Base-by-base conservation (phyloP, 2,888 invertebrate species). In the Quadroppia sp. region DNA sequence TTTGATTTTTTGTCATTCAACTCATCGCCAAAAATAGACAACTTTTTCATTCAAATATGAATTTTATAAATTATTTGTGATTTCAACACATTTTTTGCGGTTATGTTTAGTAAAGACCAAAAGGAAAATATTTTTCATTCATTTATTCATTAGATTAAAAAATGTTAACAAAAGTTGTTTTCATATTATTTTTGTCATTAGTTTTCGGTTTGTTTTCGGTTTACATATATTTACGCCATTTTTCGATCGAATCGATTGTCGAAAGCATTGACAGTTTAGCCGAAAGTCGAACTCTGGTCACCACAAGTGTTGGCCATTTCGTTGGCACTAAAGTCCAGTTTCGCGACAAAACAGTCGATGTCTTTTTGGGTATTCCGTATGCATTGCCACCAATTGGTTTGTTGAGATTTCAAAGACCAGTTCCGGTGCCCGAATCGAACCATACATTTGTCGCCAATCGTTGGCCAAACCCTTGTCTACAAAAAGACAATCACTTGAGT, bases 391-490 rank as follows among this genome's bases (percentile, higher is more conserved):
- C 69, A 6, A 69, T 69, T 17, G 69, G 17, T 15, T 69, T 25
- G 9, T 69, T 69, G 42, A 40, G 69, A 4, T 69, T 69, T 13
- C n/a, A 69, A 69, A 69, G 28, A 28, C 69, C 69, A 1, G 45
- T 69, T 69, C 69, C 40, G 13, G 7, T 25, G 11, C 42, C 45
- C 1, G 20, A 69, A 69, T 25, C 42, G 17, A 69, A 28, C 15
- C 11, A 25, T 0, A 69, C 13, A 25, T 69, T 69, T 69, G 23
- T 40, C 7, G 69, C 45, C 28, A 69, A 42, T 45, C 69, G 17
- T 25, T 69, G 42, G 69, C 73, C 73, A 2, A 69, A 70, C 25
- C 73, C 73, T 70, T 73, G 73, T 23, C 30, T 73, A 2, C 73
- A 73, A 53, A 67, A 67, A 23, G 73, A 73, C 50, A 64, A 73